Conservation (phyloP, 2,888 invertebrate species). For the Netelia inedita region DNA sequence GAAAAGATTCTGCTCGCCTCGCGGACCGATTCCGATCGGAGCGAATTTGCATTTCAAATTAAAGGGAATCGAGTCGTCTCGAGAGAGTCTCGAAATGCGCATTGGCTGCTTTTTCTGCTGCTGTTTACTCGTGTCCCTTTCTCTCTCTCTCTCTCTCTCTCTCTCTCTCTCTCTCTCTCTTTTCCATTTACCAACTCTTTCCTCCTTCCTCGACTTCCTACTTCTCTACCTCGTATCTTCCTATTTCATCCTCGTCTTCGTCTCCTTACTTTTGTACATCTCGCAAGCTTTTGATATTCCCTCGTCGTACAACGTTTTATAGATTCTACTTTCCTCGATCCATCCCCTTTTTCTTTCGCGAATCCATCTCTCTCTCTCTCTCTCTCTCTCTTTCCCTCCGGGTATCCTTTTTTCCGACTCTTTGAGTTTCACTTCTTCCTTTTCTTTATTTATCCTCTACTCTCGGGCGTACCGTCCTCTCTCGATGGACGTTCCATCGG, state of each 20-base stretch:
- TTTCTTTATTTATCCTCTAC: slow-evolving; percentile 66
- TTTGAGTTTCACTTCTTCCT: slow-evolving; percentile 44
- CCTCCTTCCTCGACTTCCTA: slow-evolving; percentile 7
- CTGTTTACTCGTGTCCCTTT: background rate
- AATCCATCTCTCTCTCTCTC: background rate
- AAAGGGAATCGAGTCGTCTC: slow-evolving; percentile 67
- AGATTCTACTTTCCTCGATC: slow-evolving; percentile 53
- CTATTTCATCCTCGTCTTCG: background rate
- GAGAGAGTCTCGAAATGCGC: slow-evolving; percentile 50
- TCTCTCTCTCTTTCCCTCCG: background rate
- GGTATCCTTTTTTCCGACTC: slow-evolving; percentile 32
- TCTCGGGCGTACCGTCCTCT: slow-evolving; percentile 50
- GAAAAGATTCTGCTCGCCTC: slow-evolving; percentile 57
- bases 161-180: background rate
- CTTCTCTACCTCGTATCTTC: slow-evolving; percentile 11
- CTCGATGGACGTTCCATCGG: slow-evolving; percentile 33
- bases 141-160: background rate
- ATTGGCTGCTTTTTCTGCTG: slow-evolving; percentile 12
- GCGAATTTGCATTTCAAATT: slow-evolving; percentile 69
- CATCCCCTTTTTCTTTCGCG: slow-evolving; percentile 4
- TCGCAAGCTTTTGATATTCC: slow-evolving; percentile 60
- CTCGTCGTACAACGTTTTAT: slow-evolving; percentile 60
- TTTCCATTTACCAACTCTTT: slow-evolving; percentile 1
- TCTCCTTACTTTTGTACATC: slow-evolving; percentile 16
- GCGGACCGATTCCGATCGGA: slow-evolving; percentile 57